Conservation (phyloP, 2,888 invertebrate genomes). For the Cylindroiulus punctatus region DNA sequence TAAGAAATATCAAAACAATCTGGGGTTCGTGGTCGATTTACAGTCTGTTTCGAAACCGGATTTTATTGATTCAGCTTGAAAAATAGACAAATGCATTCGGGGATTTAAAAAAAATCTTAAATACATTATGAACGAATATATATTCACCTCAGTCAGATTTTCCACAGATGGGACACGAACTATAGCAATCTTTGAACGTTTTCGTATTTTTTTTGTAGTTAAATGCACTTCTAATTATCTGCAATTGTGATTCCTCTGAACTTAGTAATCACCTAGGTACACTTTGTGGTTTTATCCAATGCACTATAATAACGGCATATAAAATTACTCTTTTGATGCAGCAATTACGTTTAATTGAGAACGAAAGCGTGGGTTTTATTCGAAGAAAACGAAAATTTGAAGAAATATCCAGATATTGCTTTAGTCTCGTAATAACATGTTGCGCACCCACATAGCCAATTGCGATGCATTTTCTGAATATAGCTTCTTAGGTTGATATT, state of each 20-base stretch:
- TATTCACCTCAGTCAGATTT: no score
- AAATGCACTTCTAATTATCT: neutral
- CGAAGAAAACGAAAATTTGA: neutral
- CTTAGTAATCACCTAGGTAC: neutral
- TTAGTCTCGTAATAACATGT: neutral
- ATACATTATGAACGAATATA: no score
- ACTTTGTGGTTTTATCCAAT: neutral
- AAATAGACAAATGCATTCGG: neutral
- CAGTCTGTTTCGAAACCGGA: neutral
- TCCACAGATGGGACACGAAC: no score
- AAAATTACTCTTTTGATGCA: neutral
- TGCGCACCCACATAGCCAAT: neutral
- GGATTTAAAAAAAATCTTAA: no score
- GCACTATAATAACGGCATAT: neutral
- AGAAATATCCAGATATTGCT: neutral
- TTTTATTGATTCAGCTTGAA: neutral
- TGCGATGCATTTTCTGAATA: neutral
- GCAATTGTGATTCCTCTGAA: neutral
- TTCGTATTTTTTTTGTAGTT: neutral
- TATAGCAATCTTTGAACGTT: neutral
- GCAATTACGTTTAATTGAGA: neutral
- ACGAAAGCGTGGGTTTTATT: constrained; percentile 1
- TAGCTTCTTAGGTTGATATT: neutral
- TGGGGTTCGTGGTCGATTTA: neutral
- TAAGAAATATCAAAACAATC: neutral